These are phyloP conservation scores for Chascanopsetta lugubris DNA, from an alignment of 2,113 vertebrate genomes.

Conservation along the genomic window DNA sequence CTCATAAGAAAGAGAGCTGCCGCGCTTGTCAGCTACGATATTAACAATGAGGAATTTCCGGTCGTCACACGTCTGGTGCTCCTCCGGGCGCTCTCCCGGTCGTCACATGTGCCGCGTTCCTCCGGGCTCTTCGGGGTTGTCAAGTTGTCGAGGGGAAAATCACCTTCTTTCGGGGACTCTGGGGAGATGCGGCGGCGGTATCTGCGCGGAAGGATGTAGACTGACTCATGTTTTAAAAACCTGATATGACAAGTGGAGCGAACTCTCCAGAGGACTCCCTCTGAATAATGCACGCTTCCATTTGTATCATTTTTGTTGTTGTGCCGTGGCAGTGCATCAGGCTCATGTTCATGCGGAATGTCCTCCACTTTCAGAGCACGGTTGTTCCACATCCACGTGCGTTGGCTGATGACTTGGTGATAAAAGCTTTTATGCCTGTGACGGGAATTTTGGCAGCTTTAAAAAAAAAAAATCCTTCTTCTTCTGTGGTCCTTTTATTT, in stretches of 20 bases:
- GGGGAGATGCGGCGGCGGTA: slow-evolving; percentile 48
- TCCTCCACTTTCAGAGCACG: slow-evolving; percentile 3
- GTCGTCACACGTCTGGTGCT: slow-evolving; percentile 54
- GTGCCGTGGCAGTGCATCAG: slow-evolving; percentile 37
- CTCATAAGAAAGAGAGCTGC: slow-evolving; percentile 45
- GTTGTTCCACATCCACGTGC: slow-evolving; percentile 13
- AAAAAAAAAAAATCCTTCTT: slow-evolving; percentile 27
- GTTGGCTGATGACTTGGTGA: slow-evolving; percentile 14
- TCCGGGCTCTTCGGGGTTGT: slow-evolving; percentile 51
- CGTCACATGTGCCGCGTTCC: slow-evolving; percentile 48
- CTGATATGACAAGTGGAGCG: slow-evolving; percentile 55
- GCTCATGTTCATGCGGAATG: slow-evolving; percentile 28
- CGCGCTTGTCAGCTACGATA: slow-evolving; percentile 52
- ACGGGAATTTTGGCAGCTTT: too few relatives aligned
- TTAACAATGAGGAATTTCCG: slow-evolving; percentile 63
- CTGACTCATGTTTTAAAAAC: slow-evolving; percentile 63
- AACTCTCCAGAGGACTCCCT: slow-evolving; percentile 49
- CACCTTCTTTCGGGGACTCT: slow-evolving; percentile 63
- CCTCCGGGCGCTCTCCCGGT: slow-evolving; percentile 33
- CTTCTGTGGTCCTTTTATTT: slow-evolving; percentile 18
- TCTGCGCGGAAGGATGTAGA: slow-evolving; percentile 46
- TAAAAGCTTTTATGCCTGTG: slow-evolving; percentile 11
- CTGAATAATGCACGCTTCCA: slow-evolving; percentile 48
- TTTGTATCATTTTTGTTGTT: slow-evolving; percentile 55
- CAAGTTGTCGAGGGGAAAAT: slow-evolving; percentile 56